Evolutionary conservation across 2,113 vertebrate genomes (phyloP), one percentile per base, ranked within the genome.

Genomic region (Eleginops maclovinus): DNA sequence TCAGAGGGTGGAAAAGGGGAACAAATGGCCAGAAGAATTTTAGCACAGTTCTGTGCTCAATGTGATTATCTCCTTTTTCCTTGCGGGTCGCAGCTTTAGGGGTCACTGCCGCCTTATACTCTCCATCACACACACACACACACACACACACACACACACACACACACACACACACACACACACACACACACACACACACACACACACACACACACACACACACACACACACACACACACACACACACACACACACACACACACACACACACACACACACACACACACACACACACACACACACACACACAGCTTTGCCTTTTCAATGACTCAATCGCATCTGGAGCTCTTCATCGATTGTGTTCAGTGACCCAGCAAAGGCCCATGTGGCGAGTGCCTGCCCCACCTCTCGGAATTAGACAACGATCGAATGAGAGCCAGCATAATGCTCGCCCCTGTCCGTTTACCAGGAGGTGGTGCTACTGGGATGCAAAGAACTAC

Each of bases 301-400:
- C 79, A 82, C 78, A 91, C 70, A 82, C 81, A 86, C 43, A 78
- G 86, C 72, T 84, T 78, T 92, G 91, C 92, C 88, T 83, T 94
- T 91, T 94, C 91, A 90, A 88, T 92, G 93, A 93, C 92, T 94
- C 91, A 93, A 94, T 95, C 85, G 79, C 87, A 87, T 92, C 87
- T 90, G 87, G 79, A 92, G 85, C 77, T 87, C 91, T 89, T 89
- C 91, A 93, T 94, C 91, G 81, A 93, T 92, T 89, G 91, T 83
- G 93, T 82, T 93, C 90, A 67, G 85, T 92, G 94, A 95, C 92
- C 94, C 90, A 36, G 65, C 58, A 88, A 64, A 88, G 92, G 82
- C 83, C 90, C 81, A 63, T 82, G 85, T 74, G 87, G 80, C 36
- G 85, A 84, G 81, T 0, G 75, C 17, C 82, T 46, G 87, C 79